A percentile compares a stretch with the other conserved stretches of the same genome.
These are phyloP conservation scores for Pangasius macronema DNA, from an alignment of 2,797 vertebrate genomes.

Conservation along the genomic window DNA sequence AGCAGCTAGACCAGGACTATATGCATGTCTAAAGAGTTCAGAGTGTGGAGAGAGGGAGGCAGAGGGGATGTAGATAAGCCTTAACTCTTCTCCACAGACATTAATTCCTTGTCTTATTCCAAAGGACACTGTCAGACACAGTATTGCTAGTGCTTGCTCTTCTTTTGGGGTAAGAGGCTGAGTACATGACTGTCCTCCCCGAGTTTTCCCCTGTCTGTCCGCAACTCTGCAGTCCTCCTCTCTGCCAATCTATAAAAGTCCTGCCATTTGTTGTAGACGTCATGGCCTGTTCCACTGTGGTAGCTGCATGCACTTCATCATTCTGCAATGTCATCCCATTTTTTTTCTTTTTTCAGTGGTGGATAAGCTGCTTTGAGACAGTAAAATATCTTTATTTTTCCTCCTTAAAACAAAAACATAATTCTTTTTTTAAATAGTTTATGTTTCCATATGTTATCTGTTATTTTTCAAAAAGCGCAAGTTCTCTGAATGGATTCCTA, in stretches of 20 bases:
- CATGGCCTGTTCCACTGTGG: neutral
- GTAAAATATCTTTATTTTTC: neutral
- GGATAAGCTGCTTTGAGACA: slow-evolving; percentile 4
- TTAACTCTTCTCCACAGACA: neutral
- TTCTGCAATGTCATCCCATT: slow-evolving; percentile 28
- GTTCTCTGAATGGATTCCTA: neutral
- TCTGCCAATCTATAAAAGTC: slow-evolving; percentile 29
- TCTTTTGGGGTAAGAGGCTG: neutral
- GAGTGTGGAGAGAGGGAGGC: neutral
- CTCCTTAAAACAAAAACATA: neutral
- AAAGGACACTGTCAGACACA: slow-evolving; percentile 8
- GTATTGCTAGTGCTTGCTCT: neutral
- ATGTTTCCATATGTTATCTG: neutral
- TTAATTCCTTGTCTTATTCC: neutral
- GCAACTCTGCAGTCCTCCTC: neutral
- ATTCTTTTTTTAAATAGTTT: neutral
- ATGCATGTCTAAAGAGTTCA: neutral
- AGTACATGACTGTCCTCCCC: neutral
- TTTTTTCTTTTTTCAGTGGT: neutral
- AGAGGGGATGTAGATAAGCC: neutral
- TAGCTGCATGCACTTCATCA: slow-evolving; percentile 22
- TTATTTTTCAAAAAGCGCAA: neutral
- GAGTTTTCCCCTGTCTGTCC: neutral
- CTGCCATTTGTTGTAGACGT: slow-evolving; percentile 25
- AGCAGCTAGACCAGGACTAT: neutral